Percentiles rank a stretch among this genome's conserved stretches.
Evolutionary conservation across 2,888 invertebrate species (phyloP).

Genomic region (Palloptera scutellata): DNA sequence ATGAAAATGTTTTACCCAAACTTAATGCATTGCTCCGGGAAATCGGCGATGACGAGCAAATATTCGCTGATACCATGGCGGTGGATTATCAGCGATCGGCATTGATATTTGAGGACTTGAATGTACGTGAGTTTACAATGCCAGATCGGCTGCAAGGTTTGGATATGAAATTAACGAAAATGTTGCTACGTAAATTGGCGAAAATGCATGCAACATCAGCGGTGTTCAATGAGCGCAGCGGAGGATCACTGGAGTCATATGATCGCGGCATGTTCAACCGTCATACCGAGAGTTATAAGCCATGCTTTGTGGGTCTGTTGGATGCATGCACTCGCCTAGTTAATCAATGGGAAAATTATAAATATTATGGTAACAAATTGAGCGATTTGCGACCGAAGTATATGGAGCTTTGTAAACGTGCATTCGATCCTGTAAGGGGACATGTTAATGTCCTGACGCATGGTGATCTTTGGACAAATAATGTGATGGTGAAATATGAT

Average conservation of each 20-base stretch:
- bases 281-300: conserved; percentile 54
- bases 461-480: conserved; percentile 63
- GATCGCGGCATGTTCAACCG: conserved; percentile 62
- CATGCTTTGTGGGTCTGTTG: conserved; percentile 54
- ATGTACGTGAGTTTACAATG: conserved; percentile 51
- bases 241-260: conserved; percentile 48
- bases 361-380: conserved; percentile 53
- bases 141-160: conserved; percentile 57
- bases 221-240: conserved; percentile 62
- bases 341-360: conserved; percentile 52
- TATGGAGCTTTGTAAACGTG: conserved; percentile 56
- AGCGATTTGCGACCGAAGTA: conserved; percentile 47
- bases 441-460: conserved; percentile 58
- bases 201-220: conserved; percentile 67
- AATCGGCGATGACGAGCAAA: conserved; percentile 51
- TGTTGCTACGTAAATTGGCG: conserved; percentile 64
- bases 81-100: conserved; percentile 56
- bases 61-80: conserved; percentile 57
- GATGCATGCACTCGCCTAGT: conserved; percentile 53
- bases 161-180: conserved; percentile 61
- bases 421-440: conserved; percentile 50
- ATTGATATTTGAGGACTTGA: conserved; percentile 61
- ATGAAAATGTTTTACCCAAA: conserved; percentile 58
- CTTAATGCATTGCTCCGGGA: conserved; percentile 51
- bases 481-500: conserved; percentile 58